These are phyloP conservation scores for Cylloceria caligata DNA, from an alignment of 2,888 invertebrate species.

Conservation along the genomic window DNA sequence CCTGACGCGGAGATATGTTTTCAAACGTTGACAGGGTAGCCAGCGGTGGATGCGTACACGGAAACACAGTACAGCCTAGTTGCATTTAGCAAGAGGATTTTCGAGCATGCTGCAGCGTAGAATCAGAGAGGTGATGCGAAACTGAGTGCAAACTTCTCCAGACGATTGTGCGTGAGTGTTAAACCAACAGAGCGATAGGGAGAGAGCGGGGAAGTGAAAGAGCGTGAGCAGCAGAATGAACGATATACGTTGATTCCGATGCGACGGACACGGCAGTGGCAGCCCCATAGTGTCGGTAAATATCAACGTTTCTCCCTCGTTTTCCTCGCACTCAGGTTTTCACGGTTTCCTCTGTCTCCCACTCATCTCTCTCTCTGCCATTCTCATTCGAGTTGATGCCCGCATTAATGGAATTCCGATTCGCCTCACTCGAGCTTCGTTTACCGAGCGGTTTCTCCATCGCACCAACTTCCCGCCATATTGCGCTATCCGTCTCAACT, in stretches of 20 bases:
- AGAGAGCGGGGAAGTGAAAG: neutral
- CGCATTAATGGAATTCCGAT: constrained; percentile 61
- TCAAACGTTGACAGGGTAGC: constrained; percentile 34
- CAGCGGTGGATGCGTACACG: neutral
- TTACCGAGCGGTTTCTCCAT: constrained; percentile 31
- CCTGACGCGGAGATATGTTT: constrained; percentile 19
- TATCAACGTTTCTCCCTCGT: constrained; percentile 48
- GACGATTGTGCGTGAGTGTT: constrained; percentile 61
- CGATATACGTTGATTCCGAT: constrained; percentile 47
- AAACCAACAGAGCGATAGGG: constrained; percentile 37
- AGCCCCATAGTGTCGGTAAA: constrained; percentile 42
- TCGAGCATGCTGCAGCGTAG: constrained; percentile 13
- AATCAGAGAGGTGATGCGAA: neutral
- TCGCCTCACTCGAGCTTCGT: constrained; percentile 34
- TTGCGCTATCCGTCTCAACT: neutral
- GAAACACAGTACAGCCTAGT: neutral
- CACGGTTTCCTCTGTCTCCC: constrained; percentile 8
- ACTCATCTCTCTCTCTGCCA: constrained; percentile 16
- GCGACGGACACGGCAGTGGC: constrained; percentile 14
- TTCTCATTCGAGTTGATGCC: constrained; percentile 38
- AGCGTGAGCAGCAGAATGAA: constrained; percentile 5
- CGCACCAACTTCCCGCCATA: neutral
- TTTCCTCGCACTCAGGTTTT: neutral
- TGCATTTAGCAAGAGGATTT: constrained; percentile 33
- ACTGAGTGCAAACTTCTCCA: constrained; percentile 46